Evolutionary conservation across 2,888 invertebrate species (phyloP).

Genomic region (Leucophora obtusa): DNA sequence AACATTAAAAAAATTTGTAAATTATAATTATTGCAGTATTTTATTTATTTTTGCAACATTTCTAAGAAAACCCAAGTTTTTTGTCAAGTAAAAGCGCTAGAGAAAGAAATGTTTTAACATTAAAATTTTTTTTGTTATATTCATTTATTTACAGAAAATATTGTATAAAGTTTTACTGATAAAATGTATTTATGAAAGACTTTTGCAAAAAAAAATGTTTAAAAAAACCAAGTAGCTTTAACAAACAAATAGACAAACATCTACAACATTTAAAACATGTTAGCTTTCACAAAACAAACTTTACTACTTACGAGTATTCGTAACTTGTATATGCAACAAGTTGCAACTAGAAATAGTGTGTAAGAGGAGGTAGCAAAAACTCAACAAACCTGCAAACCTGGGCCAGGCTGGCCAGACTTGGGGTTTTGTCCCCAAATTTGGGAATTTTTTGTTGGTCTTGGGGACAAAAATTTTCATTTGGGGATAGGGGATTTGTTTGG

Average conservation of each 20-base stretch:
- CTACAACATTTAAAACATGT: conserved; percentile 54
- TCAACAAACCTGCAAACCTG: too few species aligned
- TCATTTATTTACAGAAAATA: conserved; percentile 18
- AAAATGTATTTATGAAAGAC: conserved; percentile 51
- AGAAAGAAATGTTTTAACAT: conserved; percentile 18
- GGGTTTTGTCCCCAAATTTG: too few species aligned
- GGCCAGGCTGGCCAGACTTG: too few species aligned
- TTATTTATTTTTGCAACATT: background rate
- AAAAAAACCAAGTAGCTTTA: conserved; percentile 39
- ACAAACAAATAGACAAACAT: conserved; percentile 30
- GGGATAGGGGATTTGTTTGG: too few species aligned
- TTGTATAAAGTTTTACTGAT: conserved; percentile 37
- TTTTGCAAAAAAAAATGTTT: conserved; percentile 11
- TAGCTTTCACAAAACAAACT: conserved; percentile 60
- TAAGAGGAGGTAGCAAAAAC: too few species aligned
- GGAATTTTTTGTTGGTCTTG: too few species aligned
- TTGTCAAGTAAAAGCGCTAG: conserved; percentile 58
- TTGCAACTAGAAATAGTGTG: background rate
- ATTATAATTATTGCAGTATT: conserved; percentile 38
- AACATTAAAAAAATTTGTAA: conserved; percentile 40
- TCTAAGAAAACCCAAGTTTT: conserved; percentile 13
- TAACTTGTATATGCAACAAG: conserved; percentile 49
- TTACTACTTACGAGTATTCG: background rate
- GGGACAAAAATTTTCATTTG: too few species aligned
- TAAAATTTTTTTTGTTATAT: conserved; percentile 8